phyloP scores from a whole-genome alignment of 2,888 invertebrate genomes.

The Tipula helvola region DNA sequence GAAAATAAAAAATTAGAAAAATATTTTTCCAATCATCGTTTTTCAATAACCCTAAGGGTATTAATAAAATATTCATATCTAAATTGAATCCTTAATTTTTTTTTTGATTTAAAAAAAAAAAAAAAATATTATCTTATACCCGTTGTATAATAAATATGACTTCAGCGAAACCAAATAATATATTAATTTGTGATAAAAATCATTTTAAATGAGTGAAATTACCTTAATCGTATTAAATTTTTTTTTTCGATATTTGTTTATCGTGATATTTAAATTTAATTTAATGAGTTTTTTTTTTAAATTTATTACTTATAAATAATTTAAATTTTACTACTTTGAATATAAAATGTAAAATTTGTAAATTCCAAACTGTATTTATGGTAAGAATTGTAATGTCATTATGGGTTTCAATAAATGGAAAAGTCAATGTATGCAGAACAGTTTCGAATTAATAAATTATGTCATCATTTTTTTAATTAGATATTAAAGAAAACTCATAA shows the following conservation, averaged over 20 bases:
- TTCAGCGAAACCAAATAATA: not conserved
- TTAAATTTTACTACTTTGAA: not conserved
- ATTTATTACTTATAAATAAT: not conserved
- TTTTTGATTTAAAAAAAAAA: not conserved
- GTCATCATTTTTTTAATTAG: too few relatives aligned
- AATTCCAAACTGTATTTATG: too few relatives aligned
- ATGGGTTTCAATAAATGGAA: not conserved
- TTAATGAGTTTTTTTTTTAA: not conserved
- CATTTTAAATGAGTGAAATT: not conserved
- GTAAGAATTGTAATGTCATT: not conserved
- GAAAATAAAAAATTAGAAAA: not conserved
- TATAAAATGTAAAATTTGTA: not conserved
- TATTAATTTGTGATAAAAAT: not conserved
- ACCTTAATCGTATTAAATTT: not conserved
- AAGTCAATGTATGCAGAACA: too few relatives aligned
- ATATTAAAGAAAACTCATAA: not conserved
- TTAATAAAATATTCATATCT: slow-evolving; percentile 4
- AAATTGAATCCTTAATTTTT: not conserved
- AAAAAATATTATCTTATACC: not conserved
- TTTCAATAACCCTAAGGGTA: not conserved
- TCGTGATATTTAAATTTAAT: not conserved
- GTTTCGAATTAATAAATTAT: too few relatives aligned
- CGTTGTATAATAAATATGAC: not conserved
- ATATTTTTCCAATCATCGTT: not conserved
- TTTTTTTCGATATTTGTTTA: not conserved